Percentiles rank a stretch among this genome's conserved stretches.
These are phyloP conservation scores for Rhinogobius similis DNA, from an alignment of 2,113 vertebrate species.

Conservation along the genomic window DNA sequence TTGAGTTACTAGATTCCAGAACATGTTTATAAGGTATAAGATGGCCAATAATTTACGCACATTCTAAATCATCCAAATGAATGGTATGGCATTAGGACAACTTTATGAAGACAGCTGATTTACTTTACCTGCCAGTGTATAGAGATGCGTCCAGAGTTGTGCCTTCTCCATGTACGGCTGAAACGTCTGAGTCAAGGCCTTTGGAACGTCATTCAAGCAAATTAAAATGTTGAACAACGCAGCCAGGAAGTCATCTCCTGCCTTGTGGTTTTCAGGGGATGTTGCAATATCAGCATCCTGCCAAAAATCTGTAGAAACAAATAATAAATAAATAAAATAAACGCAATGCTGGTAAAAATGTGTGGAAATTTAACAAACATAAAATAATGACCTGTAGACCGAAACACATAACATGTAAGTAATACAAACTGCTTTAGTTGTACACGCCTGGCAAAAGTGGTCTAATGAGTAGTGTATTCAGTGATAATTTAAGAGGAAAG, in stretches of 20 bases:
- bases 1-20: conserved; percentile 1
- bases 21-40: neutral
- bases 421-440: no score
- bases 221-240: conserved; percentile 83
- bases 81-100: neutral
- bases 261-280: conserved; percentile 49
- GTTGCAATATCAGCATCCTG: conserved; percentile 43
- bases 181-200: conserved; percentile 83
- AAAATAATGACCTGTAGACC: neutral
- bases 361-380: conserved; percentile 3
- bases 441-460: no score
- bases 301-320: conserved; percentile 65
- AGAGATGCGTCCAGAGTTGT: conserved; percentile 85
- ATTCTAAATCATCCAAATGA: conserved; percentile 4
- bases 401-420: no score
- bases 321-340: neutral
- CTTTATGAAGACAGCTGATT: conserved; percentile 15
- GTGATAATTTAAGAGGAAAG: no score
- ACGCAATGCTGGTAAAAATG: conserved; percentile 10
- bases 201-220: conserved; percentile 81
- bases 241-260: conserved; percentile 75
- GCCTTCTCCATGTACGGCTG: conserved; percentile 86
- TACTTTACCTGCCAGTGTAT: conserved; percentile 84
- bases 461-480: no score
- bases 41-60: neutral